phyloP scores from a whole-genome alignment of 2,797 vertebrate species.

The Gastrophryne carolinensis region DNA sequence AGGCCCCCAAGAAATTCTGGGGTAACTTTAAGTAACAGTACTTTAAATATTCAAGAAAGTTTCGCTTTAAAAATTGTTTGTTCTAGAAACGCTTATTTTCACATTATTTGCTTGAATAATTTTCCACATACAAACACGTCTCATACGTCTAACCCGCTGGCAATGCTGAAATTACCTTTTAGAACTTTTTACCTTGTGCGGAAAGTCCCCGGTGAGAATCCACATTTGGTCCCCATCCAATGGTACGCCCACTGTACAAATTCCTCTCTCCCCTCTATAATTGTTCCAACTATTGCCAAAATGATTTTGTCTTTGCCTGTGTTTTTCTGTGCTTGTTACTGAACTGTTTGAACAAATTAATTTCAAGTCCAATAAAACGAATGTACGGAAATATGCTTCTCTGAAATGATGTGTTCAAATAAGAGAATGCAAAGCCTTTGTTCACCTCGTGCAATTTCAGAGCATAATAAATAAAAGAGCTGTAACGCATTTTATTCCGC shows the following conservation, averaged over 20 bases:
- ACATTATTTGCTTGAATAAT: slow-evolving; percentile 3
- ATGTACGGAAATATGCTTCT: background rate
- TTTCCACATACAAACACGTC: background rate
- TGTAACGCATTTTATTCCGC: background rate
- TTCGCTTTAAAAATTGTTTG: background rate
- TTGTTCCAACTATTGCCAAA: slow-evolving; percentile 26
- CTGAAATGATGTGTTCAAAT: slow-evolving; percentile 6
- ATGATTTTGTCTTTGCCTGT: background rate
- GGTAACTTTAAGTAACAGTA: no score
- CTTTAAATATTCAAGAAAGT: background rate
- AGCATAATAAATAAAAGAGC: background rate
- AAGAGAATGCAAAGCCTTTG: background rate
- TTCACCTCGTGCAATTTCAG: background rate
- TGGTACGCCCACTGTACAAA: slow-evolving; percentile 1
- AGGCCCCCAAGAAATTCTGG: no score
- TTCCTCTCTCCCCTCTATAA: background rate
- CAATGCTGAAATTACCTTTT: background rate
- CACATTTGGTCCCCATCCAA: slow-evolving; percentile 3
- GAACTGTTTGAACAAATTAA: slow-evolving; percentile 8
- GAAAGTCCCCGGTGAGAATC: background rate
- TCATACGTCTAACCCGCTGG: background rate
- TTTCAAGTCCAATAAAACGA: slow-evolving; percentile 3
- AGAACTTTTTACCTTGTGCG: slow-evolving; percentile 1
- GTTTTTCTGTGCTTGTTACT: slow-evolving; percentile 9
- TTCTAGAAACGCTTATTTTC: background rate